Percentiles rank a stretch among this genome's conserved stretches.
These are phyloP conservation scores for Halichondria panicea DNA, from an alignment of 37 sponge, comb jelly and placozoan genomes.

Conservation along the genomic window DNA sequence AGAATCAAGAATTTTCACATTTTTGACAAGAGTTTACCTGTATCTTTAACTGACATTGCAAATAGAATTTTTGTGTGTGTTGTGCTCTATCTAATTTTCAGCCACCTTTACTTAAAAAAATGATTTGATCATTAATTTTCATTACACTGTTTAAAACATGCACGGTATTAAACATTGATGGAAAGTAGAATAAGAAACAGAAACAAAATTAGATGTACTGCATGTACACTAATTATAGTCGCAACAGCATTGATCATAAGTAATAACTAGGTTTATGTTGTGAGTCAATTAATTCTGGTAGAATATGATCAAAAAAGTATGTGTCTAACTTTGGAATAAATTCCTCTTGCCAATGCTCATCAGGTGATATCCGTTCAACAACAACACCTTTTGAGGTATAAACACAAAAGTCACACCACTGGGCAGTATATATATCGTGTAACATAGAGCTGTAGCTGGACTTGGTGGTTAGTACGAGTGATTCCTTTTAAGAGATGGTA, in stretches of 20 bases:
- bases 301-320: slow-evolving; percentile 30
- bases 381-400: slow-evolving; percentile 30
- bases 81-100: slow-evolving; percentile 44
- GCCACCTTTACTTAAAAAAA: slow-evolving; percentile 13
- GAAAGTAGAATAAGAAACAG: background rate
- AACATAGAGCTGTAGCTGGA: slow-evolving; percentile 49
- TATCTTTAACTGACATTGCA: slow-evolving; percentile 19
- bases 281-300: slow-evolving; percentile 35
- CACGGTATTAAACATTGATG: background rate
- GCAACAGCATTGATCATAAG: slow-evolving; percentile 1
- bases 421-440: background rate
- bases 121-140: background rate
- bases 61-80: slow-evolving; percentile 58
- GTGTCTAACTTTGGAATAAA: slow-evolving; percentile 18
- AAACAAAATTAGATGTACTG: background rate
- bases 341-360: slow-evolving; percentile 18
- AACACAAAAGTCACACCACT: slow-evolving; percentile 53
- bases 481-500: slow-evolving; percentile 12
- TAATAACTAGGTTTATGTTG: slow-evolving; percentile 25
- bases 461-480: slow-evolving; percentile 67
- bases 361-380: slow-evolving; percentile 35
- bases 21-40: slow-evolving; percentile 36
- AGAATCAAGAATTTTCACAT: slow-evolving; percentile 56
- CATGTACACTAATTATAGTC: background rate
- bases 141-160: background rate